Evolutionary conservation across 2,797 vertebrate genomes (phyloP).

Genomic region (Oreochromis grahami): DNA sequence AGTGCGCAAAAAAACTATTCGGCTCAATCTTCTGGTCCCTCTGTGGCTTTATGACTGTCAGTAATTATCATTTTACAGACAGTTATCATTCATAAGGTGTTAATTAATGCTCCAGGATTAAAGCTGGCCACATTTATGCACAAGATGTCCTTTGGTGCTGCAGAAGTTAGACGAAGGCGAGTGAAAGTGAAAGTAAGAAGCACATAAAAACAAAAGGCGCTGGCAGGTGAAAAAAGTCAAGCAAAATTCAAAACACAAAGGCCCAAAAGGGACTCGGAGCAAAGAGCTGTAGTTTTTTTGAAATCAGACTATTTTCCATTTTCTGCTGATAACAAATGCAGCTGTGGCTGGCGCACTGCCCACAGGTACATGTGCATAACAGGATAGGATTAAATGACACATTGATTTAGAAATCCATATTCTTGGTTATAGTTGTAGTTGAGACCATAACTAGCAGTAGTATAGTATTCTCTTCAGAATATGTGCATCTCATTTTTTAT

Average conservation of each 20-base stretch:
- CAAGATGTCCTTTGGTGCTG: neutral
- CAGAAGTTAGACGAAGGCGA: neutral
- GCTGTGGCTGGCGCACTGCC: neutral
- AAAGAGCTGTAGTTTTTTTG: neutral
- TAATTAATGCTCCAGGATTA: neutral
- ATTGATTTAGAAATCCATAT: neutral
- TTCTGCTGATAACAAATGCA: neutral
- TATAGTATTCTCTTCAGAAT: neutral
- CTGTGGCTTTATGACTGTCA: neutral
- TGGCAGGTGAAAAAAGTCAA: neutral
- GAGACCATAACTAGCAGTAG: neutral
- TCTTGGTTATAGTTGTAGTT: neutral
- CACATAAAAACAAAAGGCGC: neutral
- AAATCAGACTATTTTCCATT: neutral
- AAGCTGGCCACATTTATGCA: neutral
- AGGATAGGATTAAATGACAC: neutral
- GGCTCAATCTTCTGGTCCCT: neutral
- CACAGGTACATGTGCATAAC: accelerated
- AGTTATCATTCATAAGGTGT: neutral
- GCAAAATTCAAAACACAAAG: neutral
- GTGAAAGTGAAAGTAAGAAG: neutral
- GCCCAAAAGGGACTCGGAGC: neutral
- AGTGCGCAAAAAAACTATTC: accelerated
- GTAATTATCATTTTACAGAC: neutral
- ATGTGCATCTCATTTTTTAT: neutral